Base-by-base conservation (phyloP, 2,888 invertebrate species). In the Terebella lapidaria region DNA sequence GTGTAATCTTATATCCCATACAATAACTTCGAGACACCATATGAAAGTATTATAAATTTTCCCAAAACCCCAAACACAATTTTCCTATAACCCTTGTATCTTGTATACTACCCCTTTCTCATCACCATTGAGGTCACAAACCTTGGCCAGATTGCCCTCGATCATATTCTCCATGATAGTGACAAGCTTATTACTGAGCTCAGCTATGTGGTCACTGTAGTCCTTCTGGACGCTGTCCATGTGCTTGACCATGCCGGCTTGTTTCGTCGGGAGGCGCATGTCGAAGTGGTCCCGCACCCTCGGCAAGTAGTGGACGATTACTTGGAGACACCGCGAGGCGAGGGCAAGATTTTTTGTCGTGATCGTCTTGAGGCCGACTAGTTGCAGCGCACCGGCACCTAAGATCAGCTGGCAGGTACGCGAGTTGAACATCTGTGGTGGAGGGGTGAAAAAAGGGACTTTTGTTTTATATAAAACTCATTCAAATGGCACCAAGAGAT, bases 331-430 rank as follows among this genome's bases (percentile, higher is more conserved):
- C 25, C 84, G 72, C 68, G 80, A 81, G 1, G 82, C 81, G 27
- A 82, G 70, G 24, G 81, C 82, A 72, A 99, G 84, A 83, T 96
- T 95, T 35, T 91, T 91, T 72, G 92, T 94, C 2, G 95, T 94
- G 59, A 81, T 81, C 51, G 79, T 80, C 68, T 82, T 83, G 52
- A 84, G 72, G 1, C 96, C 96, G 42, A 94, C 94, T 66, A 93
- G 89, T 74, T 92, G 90, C 75, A 97, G 86, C 3, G 99, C 97
- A 49, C 96, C 96, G 46, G 96, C 97, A 49, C 96, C 97, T 58
- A 99, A 84, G 58, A 99, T 92, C 70, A 99, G 84, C 79, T 96
- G 95, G 81, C 93, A 95, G 1, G 83, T 82, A 59, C 84, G 75
- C 2, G 83, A 83, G 70, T 83, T 85, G 71, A 84, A 85, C 57